Base-by-base conservation (phyloP, 2,888 invertebrate species). In the Synergus japonicus region DNA sequence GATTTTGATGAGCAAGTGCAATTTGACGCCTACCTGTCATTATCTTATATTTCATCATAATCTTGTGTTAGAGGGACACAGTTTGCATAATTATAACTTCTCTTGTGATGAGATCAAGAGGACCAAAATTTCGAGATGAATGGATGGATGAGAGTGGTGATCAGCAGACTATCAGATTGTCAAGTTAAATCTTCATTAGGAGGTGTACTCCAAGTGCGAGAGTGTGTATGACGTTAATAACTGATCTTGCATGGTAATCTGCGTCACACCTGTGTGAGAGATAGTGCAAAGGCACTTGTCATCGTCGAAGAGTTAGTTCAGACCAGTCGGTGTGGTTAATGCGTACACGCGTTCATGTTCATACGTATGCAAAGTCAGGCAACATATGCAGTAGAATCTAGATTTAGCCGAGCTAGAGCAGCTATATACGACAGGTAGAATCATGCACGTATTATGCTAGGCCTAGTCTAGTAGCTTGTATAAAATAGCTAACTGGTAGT, bases 131-230 rank as follows among this genome's bases (percentile, higher is more conserved):
- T 29, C 5, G 12, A 60, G 60, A 5, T 60, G 22, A 22, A 60
- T 22, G 60, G 22, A 60, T 12, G 60, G 60, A 18, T 29, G 3
- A 7, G 29, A 69, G 9, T 49, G 69, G 13, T 49, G 49, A 49
- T 22, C 22, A 67, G 67, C 10, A 9, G 49, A 29, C 9, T 29
- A 37, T 69, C 69, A 69, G 29, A 49, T 60, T 60, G 69, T 69
- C 69, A 29, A 69, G 49, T 49, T 69, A 69, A 69, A 69, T 69
- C 69, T 69, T 49, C 69, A 69, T 69, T 49, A 69, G 69, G 44
- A 22, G 15, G 49, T 69, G 49, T 46, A 37, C 46, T 69, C 9
- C 8, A 13, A 29, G 15, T 29, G 46, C 69, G 69, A 49, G 69
- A 46, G 29, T 69, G 69, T 49, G 46, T 29, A 69, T 69, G 69